These are phyloP conservation scores for Aselliscus stoliczkanus DNA, from an alignment of 2,797 vertebrate species.

Conservation along the genomic window DNA sequence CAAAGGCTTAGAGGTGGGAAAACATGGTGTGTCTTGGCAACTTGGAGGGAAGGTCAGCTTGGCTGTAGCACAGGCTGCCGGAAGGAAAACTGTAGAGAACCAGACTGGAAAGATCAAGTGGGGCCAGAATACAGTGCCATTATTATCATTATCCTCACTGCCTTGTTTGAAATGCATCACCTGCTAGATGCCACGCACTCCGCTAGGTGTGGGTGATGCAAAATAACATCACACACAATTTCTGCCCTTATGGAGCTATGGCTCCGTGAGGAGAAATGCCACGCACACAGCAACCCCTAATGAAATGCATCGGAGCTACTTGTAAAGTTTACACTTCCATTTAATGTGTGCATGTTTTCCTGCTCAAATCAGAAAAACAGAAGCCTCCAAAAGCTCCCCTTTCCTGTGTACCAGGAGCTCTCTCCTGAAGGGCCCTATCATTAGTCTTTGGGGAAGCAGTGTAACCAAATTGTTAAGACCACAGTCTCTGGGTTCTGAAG, in stretches of 20 bases:
- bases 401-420: not conserved
- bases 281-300: not conserved
- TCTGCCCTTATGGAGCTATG: rapidly evolving
- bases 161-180: not conserved
- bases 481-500: not conserved
- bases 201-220: not conserved
- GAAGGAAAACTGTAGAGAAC: not conserved
- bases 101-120: not conserved
- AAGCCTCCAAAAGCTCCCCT: not conserved
- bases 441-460: not conserved
- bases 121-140: not conserved
- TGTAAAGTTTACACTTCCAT: not conserved
- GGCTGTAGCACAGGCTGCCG: not conserved
- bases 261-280: not conserved
- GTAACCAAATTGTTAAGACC: not conserved
- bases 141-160: too few species aligned
- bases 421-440: not conserved
- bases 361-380: not conserved
- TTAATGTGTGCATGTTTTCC: not conserved
- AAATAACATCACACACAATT: not conserved
- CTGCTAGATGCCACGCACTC: not conserved
- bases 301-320: rapidly evolving
- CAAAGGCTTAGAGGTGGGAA: not conserved
- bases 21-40: not conserved
- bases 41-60: not conserved